These are phyloP conservation scores for Rhynchonycteris naso DNA, from an alignment of 2,797 vertebrate genomes.

Conservation along the genomic window DNA sequence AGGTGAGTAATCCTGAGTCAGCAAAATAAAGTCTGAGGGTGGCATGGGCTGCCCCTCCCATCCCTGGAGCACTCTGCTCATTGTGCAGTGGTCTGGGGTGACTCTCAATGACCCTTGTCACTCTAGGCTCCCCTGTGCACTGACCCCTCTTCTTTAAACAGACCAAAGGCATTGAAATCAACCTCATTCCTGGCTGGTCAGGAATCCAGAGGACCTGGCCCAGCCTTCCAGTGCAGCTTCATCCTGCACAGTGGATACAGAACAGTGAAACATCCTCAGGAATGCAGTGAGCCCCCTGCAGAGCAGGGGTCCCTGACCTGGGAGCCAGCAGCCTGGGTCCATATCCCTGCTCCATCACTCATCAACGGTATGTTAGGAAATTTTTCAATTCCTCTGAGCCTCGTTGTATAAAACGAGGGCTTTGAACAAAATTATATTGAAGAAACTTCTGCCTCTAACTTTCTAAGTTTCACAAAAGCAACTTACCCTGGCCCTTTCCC, in stretches of 20 bases:
- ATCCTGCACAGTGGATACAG: not conserved
- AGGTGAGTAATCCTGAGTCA: not conserved
- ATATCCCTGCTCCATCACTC: not conserved
- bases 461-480: not conserved
- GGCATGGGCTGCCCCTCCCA: not conserved
- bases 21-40: not conserved
- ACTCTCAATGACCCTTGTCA: not conserved
- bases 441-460: not conserved
- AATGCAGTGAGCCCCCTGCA: not conserved
- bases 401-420: not conserved
- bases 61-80: rapidly evolving
- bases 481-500: not conserved
- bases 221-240: not conserved
- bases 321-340: not conserved
- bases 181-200: not conserved
- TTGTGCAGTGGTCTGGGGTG: not conserved
- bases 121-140: not conserved
- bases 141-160: not conserved
- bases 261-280: not conserved
- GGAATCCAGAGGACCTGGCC: not conserved
- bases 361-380: not conserved
- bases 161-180: not conserved
- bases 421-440: not conserved
- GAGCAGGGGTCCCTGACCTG: not conserved
- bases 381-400: not conserved